Conservation (phyloP, 2,888 invertebrate species). For the Parelbella ahira region DNA sequence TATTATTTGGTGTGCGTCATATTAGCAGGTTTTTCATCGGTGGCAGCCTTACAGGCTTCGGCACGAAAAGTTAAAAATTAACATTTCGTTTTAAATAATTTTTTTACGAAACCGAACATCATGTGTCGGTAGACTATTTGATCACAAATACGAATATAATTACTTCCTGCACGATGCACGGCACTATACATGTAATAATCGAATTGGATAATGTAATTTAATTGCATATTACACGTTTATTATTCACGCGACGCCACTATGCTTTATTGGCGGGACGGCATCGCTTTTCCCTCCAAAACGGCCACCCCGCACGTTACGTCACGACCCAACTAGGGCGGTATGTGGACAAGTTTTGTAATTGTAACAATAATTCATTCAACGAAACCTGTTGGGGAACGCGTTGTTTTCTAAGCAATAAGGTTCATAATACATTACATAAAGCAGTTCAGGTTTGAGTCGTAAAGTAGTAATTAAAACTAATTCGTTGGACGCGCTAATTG, state of each 20-base stretch:
- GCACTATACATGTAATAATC: conserved; percentile 17
- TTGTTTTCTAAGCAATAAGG: conserved; percentile 10
- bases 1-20: no score
- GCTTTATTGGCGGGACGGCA: conserved; percentile 28
- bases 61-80: no score
- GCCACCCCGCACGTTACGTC: conserved; percentile 43
- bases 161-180: no score
- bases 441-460: conserved; percentile 1
- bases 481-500: conserved; percentile 21
- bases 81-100: no score
- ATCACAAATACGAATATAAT: no score
- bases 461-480: conserved; percentile 18
- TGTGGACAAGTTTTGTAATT: conserved; percentile 47
- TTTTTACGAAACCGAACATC: no score
- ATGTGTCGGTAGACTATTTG: no score
- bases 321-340: conserved; percentile 44
- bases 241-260: conserved; percentile 24
- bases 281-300: conserved; percentile 40
- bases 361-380: conserved; percentile 34
- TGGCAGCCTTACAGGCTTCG: no score
- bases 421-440: conserved; percentile 4
- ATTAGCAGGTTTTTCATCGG: no score
- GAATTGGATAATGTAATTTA: conserved; percentile 11
- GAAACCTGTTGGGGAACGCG: conserved; percentile 16
- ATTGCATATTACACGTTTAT: conserved; percentile 5